Base-by-base conservation (phyloP, 2,888 invertebrate genomes). In the Limenitis camilla region DNA sequence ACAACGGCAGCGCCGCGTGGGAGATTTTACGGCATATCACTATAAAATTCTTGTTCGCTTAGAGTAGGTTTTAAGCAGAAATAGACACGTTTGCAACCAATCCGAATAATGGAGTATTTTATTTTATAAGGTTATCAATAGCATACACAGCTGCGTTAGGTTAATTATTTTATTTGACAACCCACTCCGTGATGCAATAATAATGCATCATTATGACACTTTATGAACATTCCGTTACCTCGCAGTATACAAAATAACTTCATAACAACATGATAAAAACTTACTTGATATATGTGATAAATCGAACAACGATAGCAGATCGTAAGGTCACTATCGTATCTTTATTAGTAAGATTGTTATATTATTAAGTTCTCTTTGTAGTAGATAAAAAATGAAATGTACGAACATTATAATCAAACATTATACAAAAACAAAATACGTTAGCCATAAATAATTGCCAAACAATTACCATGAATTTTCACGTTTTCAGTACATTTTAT, bases 81-180 rank as follows among this genome's bases (percentile, higher is more conserved):
- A 57, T 52, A 35, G 45, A 46, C 48, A 58, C 49, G 51, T 55
- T 39, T 52, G 58, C 62, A 57, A 63, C 61, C 60, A 60, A 63
- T 59, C 64, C 57, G 57, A 78, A 77, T 77, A 78, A 78, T 74
- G 72, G 71, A 68, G 72, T 76, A 75, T 77, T 78, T 67, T 74
- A 66, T 73, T 77, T 75, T 76, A 79, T 67, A 74, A 64, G 66
- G 69, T 75, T 76, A 77, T 76, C 79, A 67, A 72, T 72, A 74
- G 73, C 70, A 78, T 76, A 74, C 74, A 76, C 79, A 81, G 79
- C 78, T 81, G 80, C 69, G 64, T 54, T 61, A n/a, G n/a, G n/a
- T n/a, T 69, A 69, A 72, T 71, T 67, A 75, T 76, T 76, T 75
- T 74, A 76, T 76, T 73, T 69, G 64, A 68, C 61, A 63, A 65